These are phyloP conservation scores for Dryococelus australis DNA, from an alignment of 2,888 invertebrate genomes.

Conservation along the genomic window DNA sequence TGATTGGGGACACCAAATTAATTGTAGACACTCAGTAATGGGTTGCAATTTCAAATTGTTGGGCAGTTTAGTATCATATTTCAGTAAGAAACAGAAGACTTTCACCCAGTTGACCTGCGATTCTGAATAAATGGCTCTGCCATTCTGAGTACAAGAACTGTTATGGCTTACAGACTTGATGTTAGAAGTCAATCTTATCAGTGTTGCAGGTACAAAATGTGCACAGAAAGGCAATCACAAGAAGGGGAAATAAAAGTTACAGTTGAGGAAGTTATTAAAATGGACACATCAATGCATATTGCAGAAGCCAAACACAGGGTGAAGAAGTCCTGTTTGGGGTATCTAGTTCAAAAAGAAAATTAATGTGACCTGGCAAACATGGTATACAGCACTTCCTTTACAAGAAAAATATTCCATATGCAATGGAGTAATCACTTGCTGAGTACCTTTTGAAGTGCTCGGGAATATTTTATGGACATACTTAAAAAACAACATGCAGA, in stretches of 20 bases:
- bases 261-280: not conserved
- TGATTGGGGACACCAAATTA: no score
- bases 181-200: no score
- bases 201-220: not conserved
- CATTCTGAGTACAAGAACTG: no score
- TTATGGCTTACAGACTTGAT: no score
- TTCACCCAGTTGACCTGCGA: no score
- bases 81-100: not conserved
- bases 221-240: no score
- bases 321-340: constrained; percentile 16
- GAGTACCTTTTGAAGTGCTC: constrained; percentile 41
- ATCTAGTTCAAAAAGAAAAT: constrained; percentile 12
- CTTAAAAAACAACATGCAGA: constrained; percentile 38
- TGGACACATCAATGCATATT: not conserved
- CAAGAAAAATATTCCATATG: constrained; percentile 40
- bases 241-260: constrained; percentile 3
- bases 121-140: no score
- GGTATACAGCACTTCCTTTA: not conserved
- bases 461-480: constrained; percentile 42
- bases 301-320: not conserved
- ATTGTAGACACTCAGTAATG: no score
- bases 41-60: no score
- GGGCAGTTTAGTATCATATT: no score
- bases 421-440: constrained; percentile 45
- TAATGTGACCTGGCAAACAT: not conserved